phyloP scores from a whole-genome alignment of 1,140 invertebrate genomes.

The Parasteatoda tepidariorum region DNA sequence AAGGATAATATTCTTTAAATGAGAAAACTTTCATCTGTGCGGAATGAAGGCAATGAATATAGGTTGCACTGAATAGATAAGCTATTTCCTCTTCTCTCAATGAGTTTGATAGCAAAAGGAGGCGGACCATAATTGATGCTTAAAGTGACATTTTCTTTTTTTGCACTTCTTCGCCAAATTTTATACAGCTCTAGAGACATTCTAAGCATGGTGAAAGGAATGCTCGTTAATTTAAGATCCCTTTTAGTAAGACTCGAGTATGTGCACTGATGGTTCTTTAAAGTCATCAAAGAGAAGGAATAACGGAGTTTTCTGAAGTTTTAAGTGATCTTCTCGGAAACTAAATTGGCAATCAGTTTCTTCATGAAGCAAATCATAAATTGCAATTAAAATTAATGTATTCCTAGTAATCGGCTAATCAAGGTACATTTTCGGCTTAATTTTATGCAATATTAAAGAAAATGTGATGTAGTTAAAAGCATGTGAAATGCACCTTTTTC shows the following conservation, averaged over 20 bases:
- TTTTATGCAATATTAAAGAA: too few relatives aligned
- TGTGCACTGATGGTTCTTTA: background rate
- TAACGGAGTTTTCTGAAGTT: background rate
- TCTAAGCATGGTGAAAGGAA: background rate
- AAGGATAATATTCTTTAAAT: conserved; percentile 30
- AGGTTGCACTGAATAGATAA: background rate
- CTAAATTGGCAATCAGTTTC: background rate
- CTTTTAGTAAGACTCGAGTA: background rate
- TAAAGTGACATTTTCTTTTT: background rate
- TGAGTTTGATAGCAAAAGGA: background rate
- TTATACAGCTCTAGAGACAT: background rate
- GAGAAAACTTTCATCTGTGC: conserved; percentile 25
- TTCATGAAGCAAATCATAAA: background rate
- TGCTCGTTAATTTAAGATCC: background rate
- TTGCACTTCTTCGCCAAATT: too few relatives aligned
- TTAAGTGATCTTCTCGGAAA: background rate
- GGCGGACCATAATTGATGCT: conserved; percentile 1
- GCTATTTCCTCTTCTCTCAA: background rate
- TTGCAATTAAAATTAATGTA: background rate
- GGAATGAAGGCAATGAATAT: background rate
- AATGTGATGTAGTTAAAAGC: too few relatives aligned
- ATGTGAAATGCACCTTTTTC: too few relatives aligned
- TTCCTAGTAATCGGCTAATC: background rate
- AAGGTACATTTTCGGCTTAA: background rate
- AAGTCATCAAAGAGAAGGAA: background rate